phyloP scores from a whole-genome alignment of 2,888 invertebrate genomes.

The Caenorhabditis sp. region DNA sequence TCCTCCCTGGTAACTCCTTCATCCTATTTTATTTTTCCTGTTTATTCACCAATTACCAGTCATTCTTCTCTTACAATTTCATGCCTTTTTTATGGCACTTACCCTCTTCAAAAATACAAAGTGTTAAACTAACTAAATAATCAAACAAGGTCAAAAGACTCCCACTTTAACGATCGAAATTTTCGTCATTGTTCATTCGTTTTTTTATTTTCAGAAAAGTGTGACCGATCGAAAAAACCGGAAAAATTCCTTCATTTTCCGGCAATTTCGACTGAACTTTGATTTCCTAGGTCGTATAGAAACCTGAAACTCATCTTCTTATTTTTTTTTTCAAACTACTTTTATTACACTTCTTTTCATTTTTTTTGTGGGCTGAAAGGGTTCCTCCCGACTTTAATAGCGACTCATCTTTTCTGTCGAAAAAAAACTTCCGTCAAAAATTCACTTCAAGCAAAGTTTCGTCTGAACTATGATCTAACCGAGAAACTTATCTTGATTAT shows the following conservation, averaged over 20 bases:
- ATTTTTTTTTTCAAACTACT: background rate
- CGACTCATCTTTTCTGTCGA: background rate
- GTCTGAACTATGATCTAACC: too few relatives aligned
- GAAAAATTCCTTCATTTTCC: background rate
- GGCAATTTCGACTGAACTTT: background rate
- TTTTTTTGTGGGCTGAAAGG: background rate
- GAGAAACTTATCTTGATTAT: too few relatives aligned
- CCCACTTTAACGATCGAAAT: background rate
- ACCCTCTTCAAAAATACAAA: background rate
- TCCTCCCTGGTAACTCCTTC: too few relatives aligned
- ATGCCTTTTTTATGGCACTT: background rate
- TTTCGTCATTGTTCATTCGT: background rate
- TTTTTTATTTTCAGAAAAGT: background rate
- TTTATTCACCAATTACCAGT: background rate
- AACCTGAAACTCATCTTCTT: background rate
- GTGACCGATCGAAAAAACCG: background rate
- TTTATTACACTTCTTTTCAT: background rate
- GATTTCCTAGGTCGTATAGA: background rate
- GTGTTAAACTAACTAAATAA: conserved; percentile 1
- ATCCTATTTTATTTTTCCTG: background rate
- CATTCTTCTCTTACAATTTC: too few relatives aligned
- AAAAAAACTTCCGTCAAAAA: too few relatives aligned
- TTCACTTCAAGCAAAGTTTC: too few relatives aligned
- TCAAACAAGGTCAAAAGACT: background rate
- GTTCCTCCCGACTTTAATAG: background rate